Conservation (phyloP, 2,888 invertebrate genomes). For the Andricus quercusramuli region DNA sequence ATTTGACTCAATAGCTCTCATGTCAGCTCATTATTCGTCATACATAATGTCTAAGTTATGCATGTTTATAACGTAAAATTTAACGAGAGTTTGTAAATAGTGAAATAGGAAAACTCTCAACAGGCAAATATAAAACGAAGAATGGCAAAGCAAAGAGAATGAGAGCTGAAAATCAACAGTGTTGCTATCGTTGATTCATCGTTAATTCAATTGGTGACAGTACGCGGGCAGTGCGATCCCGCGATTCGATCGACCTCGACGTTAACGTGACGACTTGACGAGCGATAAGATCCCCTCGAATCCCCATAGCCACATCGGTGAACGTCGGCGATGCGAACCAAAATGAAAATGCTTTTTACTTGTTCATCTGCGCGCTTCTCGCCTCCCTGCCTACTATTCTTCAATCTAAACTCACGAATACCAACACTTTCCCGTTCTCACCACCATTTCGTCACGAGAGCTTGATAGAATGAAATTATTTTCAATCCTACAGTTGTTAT, state of each 20-base stretch:
- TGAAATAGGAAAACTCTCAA: constrained; percentile 36
- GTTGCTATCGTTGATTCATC: constrained; percentile 59
- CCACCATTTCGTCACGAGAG: constrained; percentile 42
- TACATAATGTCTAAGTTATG: constrained; percentile 29
- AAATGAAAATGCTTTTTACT: constrained; percentile 55
- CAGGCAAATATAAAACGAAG: background rate
- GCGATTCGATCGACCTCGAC: constrained; percentile 64
- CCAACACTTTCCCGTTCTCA: constrained; percentile 9
- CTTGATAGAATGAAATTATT: constrained; percentile 63
- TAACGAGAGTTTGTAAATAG: constrained; percentile 37
- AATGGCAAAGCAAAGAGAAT: background rate
- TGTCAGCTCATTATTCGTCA: constrained; percentile 36
- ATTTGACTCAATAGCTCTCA: constrained; percentile 40
- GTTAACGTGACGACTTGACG: constrained; percentile 61
- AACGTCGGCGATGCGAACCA: constrained; percentile 64
- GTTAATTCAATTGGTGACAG: constrained; percentile 62
- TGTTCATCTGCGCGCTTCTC: constrained; percentile 39
- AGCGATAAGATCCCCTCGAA: constrained; percentile 46
- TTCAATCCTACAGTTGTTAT: constrained; percentile 59
- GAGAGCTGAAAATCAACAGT: constrained; percentile 20
- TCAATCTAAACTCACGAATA: background rate
- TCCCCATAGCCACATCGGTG: constrained; percentile 54
- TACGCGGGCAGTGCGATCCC: constrained; percentile 48
- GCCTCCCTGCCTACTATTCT: constrained; percentile 1
- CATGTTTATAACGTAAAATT: background rate